These are phyloP conservation scores for Hirundo rustica DNA, from an alignment of 2,797 vertebrate species.

Conservation along the genomic window DNA sequence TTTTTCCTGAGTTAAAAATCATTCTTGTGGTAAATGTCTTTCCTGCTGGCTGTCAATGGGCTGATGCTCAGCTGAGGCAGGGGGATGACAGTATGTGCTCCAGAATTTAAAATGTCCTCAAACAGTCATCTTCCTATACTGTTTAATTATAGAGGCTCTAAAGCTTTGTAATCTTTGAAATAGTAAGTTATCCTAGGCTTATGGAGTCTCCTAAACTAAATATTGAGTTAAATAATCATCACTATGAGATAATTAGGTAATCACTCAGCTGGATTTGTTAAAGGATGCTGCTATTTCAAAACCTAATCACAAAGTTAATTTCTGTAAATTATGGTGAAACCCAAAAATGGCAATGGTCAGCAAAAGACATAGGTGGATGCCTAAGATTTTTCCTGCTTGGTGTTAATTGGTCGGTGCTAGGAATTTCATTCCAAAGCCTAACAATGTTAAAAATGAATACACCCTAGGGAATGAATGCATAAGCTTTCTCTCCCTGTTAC, in stretches of 20 bases:
- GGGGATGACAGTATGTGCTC: background rate
- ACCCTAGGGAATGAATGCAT: background rate
- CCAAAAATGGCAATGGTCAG: background rate
- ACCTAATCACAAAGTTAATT: background rate
- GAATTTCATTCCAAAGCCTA: background rate
- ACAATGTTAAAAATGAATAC: background rate
- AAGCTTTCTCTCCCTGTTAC: background rate
- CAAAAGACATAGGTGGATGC: background rate
- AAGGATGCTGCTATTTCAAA: background rate
- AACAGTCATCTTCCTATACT: background rate
- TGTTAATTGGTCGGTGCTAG: background rate
- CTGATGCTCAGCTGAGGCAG: background rate
- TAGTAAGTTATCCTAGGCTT: background rate
- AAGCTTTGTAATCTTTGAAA: background rate
- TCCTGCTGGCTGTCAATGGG: background rate
- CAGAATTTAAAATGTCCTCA: background rate
- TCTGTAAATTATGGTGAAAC: background rate
- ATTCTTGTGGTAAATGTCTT: background rate
- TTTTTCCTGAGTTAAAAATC: background rate
- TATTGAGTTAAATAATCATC: conserved; percentile 7
- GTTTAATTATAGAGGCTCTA: background rate
- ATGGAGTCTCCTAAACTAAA: background rate
- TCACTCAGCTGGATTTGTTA: background rate
- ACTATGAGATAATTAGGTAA: background rate
- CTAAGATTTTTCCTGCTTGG: background rate